A percentile compares a stretch with the other conserved stretches of the same genome.
phyloP scores from a whole-genome alignment of 1,140 invertebrate species.

The Macrobrachium nipponense region DNA sequence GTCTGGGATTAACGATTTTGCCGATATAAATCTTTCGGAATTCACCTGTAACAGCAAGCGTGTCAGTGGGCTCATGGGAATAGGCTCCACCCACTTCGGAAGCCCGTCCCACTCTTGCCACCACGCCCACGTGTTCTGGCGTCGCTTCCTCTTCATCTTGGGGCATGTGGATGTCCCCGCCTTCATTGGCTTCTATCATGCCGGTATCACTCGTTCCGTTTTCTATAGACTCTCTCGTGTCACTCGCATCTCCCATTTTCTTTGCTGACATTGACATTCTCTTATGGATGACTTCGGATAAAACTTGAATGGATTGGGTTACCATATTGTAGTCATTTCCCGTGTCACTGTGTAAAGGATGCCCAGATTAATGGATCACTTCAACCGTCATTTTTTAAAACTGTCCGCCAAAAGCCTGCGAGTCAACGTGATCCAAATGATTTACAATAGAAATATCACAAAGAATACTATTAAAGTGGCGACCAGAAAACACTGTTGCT shows the following conservation, averaged over 20 bases:
- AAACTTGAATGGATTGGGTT: too few species aligned
- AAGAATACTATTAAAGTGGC: too few species aligned
- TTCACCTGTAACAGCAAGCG: not conserved
- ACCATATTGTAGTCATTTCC: too few species aligned
- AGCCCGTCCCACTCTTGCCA: not conserved
- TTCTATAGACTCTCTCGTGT: slow-evolving; percentile 20
- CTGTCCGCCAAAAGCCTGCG: too few species aligned
- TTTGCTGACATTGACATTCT: not conserved
- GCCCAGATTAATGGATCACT: too few species aligned
- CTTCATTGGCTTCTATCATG: slow-evolving; percentile 8
- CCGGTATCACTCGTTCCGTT: slow-evolving; percentile 42
- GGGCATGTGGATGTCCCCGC: not conserved
- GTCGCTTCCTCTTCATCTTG: not conserved
- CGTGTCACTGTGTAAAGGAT: too few species aligned
- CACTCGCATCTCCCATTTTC: slow-evolving; percentile 49
- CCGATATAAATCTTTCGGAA: slow-evolving; percentile 57
- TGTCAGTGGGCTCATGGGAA: slow-evolving; percentile 1
- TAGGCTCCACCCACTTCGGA: slow-evolving; percentile 1
- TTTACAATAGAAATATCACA: too few species aligned
- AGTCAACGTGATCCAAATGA: too few species aligned
- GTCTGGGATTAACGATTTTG: slow-evolving; percentile 47
- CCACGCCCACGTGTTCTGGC: slow-evolving; percentile 13
- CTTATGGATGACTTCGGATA: too few species aligned
- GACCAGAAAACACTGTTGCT: too few species aligned
- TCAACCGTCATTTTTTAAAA: too few species aligned